Conservation (phyloP, 2,113 vertebrate species). For the Kobus ellipsiprymnus region DNA sequence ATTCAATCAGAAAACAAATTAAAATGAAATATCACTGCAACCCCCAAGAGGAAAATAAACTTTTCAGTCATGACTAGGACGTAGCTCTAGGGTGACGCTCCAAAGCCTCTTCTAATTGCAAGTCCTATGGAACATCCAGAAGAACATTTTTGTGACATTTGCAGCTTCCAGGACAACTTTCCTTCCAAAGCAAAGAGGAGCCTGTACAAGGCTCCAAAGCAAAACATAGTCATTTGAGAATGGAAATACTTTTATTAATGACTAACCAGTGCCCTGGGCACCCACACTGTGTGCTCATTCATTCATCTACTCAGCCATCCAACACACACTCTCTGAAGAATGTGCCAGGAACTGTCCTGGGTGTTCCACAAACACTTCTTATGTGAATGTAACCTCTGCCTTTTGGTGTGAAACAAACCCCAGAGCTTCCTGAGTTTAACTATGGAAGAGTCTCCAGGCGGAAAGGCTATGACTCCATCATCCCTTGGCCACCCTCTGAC, state of each 20-base stretch:
- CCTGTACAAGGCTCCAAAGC: constrained; percentile 17
- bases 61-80: constrained; percentile 53
- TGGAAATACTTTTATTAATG: background rate
- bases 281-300: background rate
- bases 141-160: constrained; percentile 63
- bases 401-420: background rate
- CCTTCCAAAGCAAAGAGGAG: constrained; percentile 35
- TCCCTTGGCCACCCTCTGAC: background rate
- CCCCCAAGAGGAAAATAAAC: constrained; percentile 60
- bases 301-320: background rate
- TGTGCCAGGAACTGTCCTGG: background rate
- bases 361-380: background rate
- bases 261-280: background rate
- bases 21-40: constrained; percentile 75
- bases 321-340: background rate
- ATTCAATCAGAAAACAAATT: constrained; percentile 80
- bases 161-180: constrained; percentile 40
- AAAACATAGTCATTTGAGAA: constrained; percentile 5
- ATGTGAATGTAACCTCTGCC: background rate
- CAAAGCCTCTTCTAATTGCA: constrained; percentile 68
- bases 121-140: constrained; percentile 40
- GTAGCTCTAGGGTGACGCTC: constrained; percentile 58
- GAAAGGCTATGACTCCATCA: background rate
- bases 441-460: background rate
- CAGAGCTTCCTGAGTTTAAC: background rate